These are phyloP conservation scores for Onychomys arenicola DNA, from an alignment of 2,797 vertebrate genomes.

Conservation along the genomic window DNA sequence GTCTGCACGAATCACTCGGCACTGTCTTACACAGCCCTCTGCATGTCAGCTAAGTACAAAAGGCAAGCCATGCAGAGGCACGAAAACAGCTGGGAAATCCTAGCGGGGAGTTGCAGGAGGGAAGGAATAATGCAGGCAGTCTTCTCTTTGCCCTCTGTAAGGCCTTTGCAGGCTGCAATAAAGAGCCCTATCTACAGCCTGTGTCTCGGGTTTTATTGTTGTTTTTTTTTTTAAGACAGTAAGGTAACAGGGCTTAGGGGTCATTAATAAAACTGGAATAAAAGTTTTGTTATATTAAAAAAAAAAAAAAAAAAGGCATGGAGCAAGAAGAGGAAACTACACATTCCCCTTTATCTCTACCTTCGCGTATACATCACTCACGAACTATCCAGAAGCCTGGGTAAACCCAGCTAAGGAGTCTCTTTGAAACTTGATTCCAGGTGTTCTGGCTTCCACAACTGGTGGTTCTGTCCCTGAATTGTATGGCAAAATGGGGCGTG, in stretches of 20 bases:
- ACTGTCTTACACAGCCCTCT: background rate
- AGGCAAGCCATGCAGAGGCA: background rate
- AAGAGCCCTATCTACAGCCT: background rate
- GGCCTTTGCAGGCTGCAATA: background rate
- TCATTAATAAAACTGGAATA: slow-evolving; percentile 39
- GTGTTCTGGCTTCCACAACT: slow-evolving; percentile 1
- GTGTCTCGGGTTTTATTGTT: background rate
- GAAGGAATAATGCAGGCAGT: background rate
- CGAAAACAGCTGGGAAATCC: background rate
- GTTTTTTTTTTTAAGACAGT: slow-evolving; percentile 9
- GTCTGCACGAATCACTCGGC: background rate
- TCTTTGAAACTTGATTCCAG: slow-evolving; percentile 37
- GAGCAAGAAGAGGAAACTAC: background rate
- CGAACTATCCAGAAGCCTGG: background rate
- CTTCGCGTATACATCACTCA: background rate
- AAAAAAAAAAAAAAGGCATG: background rate
- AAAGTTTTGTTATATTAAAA: background rate
- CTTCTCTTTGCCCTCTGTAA: background rate
- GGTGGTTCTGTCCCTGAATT: background rate
- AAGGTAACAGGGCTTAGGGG: slow-evolving; percentile 15
- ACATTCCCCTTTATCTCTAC: background rate
- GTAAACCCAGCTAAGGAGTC: background rate
- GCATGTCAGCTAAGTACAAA: background rate
- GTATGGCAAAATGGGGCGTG: background rate
- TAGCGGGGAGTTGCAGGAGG: background rate